Evolutionary conservation across 2,888 invertebrate genomes (phyloP).

Genomic region (Nymphalis urticae): DNA sequence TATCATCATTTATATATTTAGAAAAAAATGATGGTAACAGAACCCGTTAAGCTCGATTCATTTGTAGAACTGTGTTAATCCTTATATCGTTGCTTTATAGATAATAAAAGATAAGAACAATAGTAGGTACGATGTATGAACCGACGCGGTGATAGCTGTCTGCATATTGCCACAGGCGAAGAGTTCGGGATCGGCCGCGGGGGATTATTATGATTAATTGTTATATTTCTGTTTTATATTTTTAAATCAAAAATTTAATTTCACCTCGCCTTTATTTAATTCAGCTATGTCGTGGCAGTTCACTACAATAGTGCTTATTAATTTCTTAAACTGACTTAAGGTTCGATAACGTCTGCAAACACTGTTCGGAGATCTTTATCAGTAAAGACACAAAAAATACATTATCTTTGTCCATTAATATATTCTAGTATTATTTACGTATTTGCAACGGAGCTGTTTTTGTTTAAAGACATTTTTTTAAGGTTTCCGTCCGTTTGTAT

Average conservation of each 20-base stretch:
- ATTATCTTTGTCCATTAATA: neutral
- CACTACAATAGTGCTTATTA: neutral
- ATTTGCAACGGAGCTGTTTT: too few species aligned
- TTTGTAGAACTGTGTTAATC: too few species aligned
- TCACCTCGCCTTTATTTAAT: neutral
- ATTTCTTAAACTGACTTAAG: neutral
- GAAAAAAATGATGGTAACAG: too few species aligned
- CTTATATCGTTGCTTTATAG: neutral
- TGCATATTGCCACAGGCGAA: neutral
- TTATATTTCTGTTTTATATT: neutral
- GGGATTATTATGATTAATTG: neutral
- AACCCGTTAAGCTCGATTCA: too few species aligned
- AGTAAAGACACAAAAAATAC: neutral
- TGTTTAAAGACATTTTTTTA: too few species aligned
- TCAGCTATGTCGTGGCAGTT: too few species aligned
- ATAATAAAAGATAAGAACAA: constrained; percentile 8
- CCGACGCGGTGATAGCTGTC: constrained; percentile 1
- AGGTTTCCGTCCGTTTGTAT: too few species aligned
- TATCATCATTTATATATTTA: too few species aligned
- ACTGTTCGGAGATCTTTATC: neutral
- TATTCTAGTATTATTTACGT: too few species aligned
- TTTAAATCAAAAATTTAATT: neutral
- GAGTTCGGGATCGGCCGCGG: constrained; percentile 1
- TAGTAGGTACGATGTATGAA: neutral
- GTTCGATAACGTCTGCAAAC: neutral